phyloP scores from a whole-genome alignment of 1,140 invertebrate species.

The Dolichoris vasculosae region DNA sequence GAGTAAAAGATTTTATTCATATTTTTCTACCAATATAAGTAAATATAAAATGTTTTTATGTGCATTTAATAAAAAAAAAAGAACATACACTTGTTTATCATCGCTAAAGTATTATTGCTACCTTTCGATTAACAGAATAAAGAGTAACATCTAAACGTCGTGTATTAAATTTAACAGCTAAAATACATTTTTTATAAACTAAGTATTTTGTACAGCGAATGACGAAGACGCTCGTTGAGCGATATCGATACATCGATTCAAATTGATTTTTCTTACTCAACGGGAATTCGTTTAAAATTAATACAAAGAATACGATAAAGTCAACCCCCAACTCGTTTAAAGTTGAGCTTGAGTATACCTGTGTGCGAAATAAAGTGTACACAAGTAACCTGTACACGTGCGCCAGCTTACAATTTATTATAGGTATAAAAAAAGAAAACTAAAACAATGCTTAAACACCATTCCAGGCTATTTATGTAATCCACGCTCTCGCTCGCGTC shows the following conservation, averaged over 20 bases:
- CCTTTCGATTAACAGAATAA: background rate
- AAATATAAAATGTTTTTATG: slow-evolving; percentile 17
- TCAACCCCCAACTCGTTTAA: background rate
- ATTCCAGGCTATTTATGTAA: slow-evolving; percentile 17
- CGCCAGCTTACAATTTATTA: background rate
- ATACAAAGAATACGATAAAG: background rate
- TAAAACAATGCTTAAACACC: slow-evolving; percentile 4
- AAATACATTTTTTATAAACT: slow-evolving; percentile 28
- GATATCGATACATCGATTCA: background rate
- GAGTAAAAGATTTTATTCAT: slow-evolving; percentile 9
- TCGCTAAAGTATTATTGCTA: background rate
- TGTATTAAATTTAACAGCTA: slow-evolving; percentile 35
- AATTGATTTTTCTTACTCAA: background rate
- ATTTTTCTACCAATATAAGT: background rate
- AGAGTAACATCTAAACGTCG: background rate
- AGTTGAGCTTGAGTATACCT: background rate
- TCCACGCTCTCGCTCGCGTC: background rate
- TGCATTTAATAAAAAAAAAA: slow-evolving; percentile 48
- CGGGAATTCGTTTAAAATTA: background rate
- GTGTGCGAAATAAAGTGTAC: background rate
- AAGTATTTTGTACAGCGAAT: slow-evolving; percentile 44
- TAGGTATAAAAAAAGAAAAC: background rate
- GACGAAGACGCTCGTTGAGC: background rate
- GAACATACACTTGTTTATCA: slow-evolving; percentile 10
- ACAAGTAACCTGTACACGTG: background rate